A percentile compares a stretch with the other conserved stretches of the same genome.
phyloP scores from a whole-genome alignment of 2,797 vertebrate species.

The Mus caroli region DNA sequence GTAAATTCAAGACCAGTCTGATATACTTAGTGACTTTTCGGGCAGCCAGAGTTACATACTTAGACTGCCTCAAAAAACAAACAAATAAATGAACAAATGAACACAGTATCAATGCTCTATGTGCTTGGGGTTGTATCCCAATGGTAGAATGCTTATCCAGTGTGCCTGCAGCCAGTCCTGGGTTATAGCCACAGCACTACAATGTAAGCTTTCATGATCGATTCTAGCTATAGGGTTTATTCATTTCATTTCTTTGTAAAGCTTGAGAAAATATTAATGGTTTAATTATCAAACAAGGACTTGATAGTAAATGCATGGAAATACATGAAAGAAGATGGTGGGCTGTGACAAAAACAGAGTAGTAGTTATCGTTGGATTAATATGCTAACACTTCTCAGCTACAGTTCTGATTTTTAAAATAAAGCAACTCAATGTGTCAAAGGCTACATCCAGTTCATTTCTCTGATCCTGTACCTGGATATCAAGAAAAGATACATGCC shows the following conservation, averaged over 20 bases:
- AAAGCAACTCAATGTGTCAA: conserved; percentile 31
- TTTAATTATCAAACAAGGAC: conserved; percentile 33
- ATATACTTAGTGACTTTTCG: neutral
- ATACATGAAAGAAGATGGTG: neutral
- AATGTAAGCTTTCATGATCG: neutral
- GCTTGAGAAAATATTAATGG: conserved; percentile 28
- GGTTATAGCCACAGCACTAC: neutral
- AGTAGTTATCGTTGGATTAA: conserved; percentile 20
- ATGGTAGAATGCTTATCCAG: neutral
- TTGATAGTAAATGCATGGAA: conserved; percentile 6
- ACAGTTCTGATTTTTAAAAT: conserved; percentile 55
- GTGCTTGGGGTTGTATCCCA: neutral
- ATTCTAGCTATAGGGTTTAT: neutral
- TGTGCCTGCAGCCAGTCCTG: neutral
- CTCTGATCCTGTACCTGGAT: conserved; percentile 37
- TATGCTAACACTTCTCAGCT: neutral
- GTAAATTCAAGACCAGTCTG: neutral
- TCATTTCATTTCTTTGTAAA: conserved; percentile 53
- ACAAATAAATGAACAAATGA: neutral
- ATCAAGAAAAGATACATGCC: neutral
- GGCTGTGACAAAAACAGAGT: neutral
- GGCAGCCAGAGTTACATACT: neutral
- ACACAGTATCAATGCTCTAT: neutral
- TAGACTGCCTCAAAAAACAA: neutral
- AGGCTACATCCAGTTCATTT: conserved; percentile 39